Conservation (phyloP, 2,113 vertebrate genomes). For the Euleptes europaea region DNA sequence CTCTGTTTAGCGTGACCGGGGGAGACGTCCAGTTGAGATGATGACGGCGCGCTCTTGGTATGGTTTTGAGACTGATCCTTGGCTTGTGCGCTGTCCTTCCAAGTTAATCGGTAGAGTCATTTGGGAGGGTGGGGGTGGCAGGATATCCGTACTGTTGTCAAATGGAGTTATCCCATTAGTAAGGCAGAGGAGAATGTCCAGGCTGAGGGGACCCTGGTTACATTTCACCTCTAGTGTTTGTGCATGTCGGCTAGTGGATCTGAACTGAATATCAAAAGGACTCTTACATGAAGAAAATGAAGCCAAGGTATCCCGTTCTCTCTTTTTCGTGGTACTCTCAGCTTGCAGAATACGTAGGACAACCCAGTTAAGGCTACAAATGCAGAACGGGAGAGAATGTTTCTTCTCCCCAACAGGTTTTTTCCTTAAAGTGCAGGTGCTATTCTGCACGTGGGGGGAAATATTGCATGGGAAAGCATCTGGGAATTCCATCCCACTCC, state of each 20-base stretch:
- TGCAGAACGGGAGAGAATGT: too few species aligned
- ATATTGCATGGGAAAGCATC: too few species aligned
- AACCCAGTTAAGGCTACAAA: too few species aligned
- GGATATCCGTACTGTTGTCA: background rate
- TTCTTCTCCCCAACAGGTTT: too few species aligned
- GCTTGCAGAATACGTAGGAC: too few species aligned
- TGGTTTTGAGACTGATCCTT: background rate
- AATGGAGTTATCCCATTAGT: background rate
- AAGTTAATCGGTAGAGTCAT: background rate
- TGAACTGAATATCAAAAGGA: too few species aligned
- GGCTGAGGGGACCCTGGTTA: background rate
- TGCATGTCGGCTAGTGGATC: background rate
- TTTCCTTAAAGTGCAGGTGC: too few species aligned
- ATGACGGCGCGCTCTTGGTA: background rate
- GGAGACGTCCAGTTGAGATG: background rate
- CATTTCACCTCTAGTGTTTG: conserved; percentile 49
- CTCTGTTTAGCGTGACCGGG: background rate
- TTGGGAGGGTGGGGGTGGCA: background rate
- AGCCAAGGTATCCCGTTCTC: too few species aligned
- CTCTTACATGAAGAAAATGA: background rate
- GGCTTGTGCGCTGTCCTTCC: background rate
- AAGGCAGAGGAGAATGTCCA: background rate
- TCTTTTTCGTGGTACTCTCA: too few species aligned
- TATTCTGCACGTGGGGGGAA: too few species aligned
- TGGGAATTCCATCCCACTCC: background rate